Evolutionary conservation across 1,140 invertebrate genomes (phyloP).

Genomic region (Pseudomyrmex flavicornis): DNA sequence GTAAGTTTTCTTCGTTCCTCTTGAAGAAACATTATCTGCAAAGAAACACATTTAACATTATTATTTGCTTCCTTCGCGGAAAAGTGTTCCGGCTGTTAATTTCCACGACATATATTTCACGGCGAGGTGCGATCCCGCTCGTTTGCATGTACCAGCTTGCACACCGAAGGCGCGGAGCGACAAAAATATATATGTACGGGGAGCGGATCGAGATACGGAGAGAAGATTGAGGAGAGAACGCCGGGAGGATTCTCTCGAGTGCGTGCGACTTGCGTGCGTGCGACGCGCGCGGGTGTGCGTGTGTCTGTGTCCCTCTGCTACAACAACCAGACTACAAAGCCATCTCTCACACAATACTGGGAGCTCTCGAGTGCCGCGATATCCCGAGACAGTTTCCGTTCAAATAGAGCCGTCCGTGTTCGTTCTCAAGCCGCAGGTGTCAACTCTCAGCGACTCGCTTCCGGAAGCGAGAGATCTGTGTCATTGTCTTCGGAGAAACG

Average conservation of each 20-base stretch:
- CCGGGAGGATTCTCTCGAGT: constrained; percentile 17
- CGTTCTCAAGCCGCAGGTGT: constrained; percentile 78
- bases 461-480: constrained; percentile 77
- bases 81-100: constrained; percentile 55
- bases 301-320: background rate
- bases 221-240: constrained; percentile 23
- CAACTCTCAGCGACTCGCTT: constrained; percentile 76
- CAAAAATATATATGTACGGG: constrained; percentile 51
- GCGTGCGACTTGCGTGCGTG: constrained; percentile 47
- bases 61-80: constrained; percentile 4
- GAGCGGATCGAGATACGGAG: constrained; percentile 42
- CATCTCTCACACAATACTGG: constrained; percentile 77
- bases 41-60: background rate
- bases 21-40: background rate
- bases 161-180: constrained; percentile 57
- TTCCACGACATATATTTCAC: constrained; percentile 50
- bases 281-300: background rate
- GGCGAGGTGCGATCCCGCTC: constrained; percentile 49
- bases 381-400: constrained; percentile 77
- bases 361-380: constrained; percentile 69
- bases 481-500: constrained; percentile 46
- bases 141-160: constrained; percentile 62
- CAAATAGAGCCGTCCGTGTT: constrained; percentile 71
- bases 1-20: background rate
- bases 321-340: constrained; percentile 74